Percentiles rank a stretch among this genome's conserved stretches.
phyloP scores from a whole-genome alignment of 2,888 invertebrate species.

The Electrophaes corylata region DNA sequence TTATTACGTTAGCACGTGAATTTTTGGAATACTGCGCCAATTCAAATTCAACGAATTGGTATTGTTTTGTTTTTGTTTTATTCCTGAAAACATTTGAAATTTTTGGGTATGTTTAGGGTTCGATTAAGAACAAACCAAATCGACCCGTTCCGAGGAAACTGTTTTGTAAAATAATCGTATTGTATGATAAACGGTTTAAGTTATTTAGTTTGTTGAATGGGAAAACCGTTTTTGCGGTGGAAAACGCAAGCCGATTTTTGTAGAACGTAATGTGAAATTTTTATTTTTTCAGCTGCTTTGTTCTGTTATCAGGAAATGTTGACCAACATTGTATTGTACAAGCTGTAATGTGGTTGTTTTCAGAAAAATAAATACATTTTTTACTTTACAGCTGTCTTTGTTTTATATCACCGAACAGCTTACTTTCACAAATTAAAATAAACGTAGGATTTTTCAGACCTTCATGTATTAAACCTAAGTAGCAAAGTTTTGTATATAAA shows the following conservation, averaged over 20 bases:
- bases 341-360: neutral
- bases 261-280: constrained; percentile 32
- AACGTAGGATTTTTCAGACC: too few species aligned
- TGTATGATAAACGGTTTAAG: constrained; percentile 57
- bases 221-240: constrained; percentile 33
- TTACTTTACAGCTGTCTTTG: neutral
- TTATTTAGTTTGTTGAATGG: constrained; percentile 40
- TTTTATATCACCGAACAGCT: too few species aligned
- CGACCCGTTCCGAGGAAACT: constrained; percentile 45
- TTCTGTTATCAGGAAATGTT: constrained; percentile 13
- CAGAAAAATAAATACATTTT: neutral
- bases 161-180: constrained; percentile 62
- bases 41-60: too few species aligned
- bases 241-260: constrained; percentile 42
- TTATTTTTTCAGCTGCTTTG: constrained; percentile 18
- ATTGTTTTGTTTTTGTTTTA: too few species aligned
- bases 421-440: too few species aligned
- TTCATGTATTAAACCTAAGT: too few species aligned
- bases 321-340: neutral
- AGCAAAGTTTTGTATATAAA: too few species aligned
- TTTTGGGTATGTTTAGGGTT: neutral
- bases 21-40: too few species aligned
- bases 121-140: constrained; percentile 14
- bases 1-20: too few species aligned
- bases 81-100: neutral